A percentile compares a stretch with the other conserved stretches of the same genome.
Conservation (phyloP, 2,888 invertebrate species). For the Dynastes grantii region DNA sequence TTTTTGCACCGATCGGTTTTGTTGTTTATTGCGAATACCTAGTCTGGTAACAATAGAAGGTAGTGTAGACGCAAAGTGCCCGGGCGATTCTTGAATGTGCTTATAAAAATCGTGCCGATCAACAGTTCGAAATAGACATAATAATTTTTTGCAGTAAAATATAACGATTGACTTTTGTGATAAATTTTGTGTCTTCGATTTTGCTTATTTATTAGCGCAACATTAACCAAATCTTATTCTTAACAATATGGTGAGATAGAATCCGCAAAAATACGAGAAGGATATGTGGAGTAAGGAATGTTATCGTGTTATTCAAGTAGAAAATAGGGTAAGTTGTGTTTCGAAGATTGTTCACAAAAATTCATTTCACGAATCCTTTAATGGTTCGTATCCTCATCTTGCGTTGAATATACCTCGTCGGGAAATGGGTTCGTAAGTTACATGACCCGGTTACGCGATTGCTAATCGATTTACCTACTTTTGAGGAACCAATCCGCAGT, state of each 20-base stretch:
- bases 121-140: neutral
- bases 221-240: slow-evolving; percentile 2
- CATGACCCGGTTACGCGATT: slow-evolving; percentile 35
- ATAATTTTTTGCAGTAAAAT: neutral
- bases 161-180: slow-evolving; percentile 29
- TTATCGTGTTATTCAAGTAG: slow-evolving; percentile 42
- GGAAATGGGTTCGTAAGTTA: slow-evolving; percentile 16
- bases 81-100: too few species aligned
- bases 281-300: slow-evolving; percentile 49
- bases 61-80: neutral
- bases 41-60: slow-evolving; percentile 11
- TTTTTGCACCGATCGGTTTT: slow-evolving; percentile 35
- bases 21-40: slow-evolving; percentile 36
- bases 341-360: neutral
- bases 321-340: slow-evolving; percentile 48
- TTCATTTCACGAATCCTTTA: slow-evolving; percentile 20
- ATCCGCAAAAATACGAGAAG: slow-evolving; percentile 20
- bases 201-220: neutral
- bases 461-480: slow-evolving; percentile 40
- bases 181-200: slow-evolving; percentile 37
- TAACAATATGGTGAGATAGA: slow-evolving; percentile 52
- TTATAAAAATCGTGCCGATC: neutral
- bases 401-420: slow-evolving; percentile 25
- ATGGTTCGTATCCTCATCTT: slow-evolving; percentile 21
- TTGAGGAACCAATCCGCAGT: slow-evolving; percentile 3